Percentiles rank a stretch among this genome's conserved stretches.
Evolutionary conservation across 2,113 vertebrate species (phyloP).

Genomic region (Siphamia tubifer): DNA sequence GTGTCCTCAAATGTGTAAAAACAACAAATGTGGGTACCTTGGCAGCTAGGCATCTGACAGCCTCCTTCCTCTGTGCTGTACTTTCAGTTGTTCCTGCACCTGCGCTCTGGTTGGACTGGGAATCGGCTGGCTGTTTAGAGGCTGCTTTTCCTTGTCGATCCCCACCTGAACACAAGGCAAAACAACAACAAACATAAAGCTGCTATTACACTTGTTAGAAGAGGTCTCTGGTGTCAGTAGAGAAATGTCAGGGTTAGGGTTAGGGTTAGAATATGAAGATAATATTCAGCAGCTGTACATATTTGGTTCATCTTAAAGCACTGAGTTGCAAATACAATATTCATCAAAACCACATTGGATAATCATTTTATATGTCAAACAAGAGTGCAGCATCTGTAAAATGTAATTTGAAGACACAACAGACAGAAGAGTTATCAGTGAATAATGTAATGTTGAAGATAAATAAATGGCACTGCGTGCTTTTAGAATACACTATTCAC

Average conservation of each 20-base stretch:
- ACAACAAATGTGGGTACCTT: conserved; percentile 80
- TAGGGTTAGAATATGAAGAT: no score
- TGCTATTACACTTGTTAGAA: conserved; percentile 37
- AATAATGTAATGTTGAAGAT: conserved; percentile 35
- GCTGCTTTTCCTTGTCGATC: conserved; percentile 81
- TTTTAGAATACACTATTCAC: background rate
- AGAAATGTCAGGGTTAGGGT: background rate
- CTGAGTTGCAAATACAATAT: conserved; percentile 5
- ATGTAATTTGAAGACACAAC: conserved; percentile 38
- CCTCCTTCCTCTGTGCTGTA: conserved; percentile 79
- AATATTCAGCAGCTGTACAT: conserved; percentile 31
- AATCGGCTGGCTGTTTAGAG: conserved; percentile 78
- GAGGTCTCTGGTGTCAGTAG: conserved; percentile 11
- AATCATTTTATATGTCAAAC: background rate
- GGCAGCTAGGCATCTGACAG: conserved; percentile 86
- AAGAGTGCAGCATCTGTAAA: background rate
- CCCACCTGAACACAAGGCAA: conserved; percentile 73
- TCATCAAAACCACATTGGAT: background rate
- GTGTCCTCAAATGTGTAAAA: background rate
- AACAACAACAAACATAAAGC: conserved; percentile 40
- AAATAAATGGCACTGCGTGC: conserved; percentile 12
- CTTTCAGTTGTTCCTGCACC: conserved; percentile 74
- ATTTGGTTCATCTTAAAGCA: conserved; percentile 35
- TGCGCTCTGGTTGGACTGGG: conserved; percentile 61
- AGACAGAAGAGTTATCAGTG: conserved; percentile 15